A percentile compares a stretch with the other conserved stretches of the same genome.
These are phyloP conservation scores for Holothuria leucospilota DNA, from an alignment of 53 echinoderm and acorn worm genomes.

Conservation along the genomic window DNA sequence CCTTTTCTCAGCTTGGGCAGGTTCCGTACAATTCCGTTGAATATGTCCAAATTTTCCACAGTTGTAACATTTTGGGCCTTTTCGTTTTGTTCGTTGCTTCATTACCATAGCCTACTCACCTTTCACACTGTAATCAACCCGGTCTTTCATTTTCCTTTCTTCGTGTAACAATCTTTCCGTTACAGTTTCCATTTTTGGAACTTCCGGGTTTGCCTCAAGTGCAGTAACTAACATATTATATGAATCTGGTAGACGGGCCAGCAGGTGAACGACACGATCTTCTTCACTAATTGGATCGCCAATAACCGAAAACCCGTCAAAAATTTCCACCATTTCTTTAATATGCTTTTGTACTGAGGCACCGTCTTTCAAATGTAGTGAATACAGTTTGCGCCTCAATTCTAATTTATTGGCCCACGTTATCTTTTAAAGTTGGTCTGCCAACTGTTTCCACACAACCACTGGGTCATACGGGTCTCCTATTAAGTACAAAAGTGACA, in stretches of 20 bases:
- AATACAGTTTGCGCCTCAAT: too few relatives aligned
- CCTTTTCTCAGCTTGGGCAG: too few relatives aligned
- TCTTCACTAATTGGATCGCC: slow-evolving; percentile 5
- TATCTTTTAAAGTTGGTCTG: slow-evolving; percentile 19
- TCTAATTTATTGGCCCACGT: slow-evolving; percentile 10
- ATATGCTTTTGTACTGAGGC: too few relatives aligned
- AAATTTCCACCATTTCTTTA: slow-evolving; percentile 13
- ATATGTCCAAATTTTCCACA: too few relatives aligned
- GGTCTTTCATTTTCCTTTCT: too few relatives aligned
- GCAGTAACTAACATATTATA: too few relatives aligned
- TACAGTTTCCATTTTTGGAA: slow-evolving; percentile 2
- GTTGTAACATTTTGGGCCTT: too few relatives aligned
- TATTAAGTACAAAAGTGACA: neutral
- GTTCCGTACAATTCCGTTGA: too few relatives aligned
- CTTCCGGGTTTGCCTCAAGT: too few relatives aligned
- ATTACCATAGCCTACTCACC: neutral
- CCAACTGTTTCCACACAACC: neutral
- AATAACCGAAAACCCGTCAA: neutral
- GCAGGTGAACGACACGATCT: too few relatives aligned
- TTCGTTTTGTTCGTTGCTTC: slow-evolving; percentile 32
- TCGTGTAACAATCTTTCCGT: slow-evolving; percentile 4
- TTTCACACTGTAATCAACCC: too few relatives aligned
- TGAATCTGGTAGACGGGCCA: too few relatives aligned
- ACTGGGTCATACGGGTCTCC: neutral
- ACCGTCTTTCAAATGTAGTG: slow-evolving; percentile 9